Evolutionary conservation across 2,797 vertebrate species (phyloP), one percentile per base, ranked within the genome.

Genomic region (Cephalopachus bancanus): DNA sequence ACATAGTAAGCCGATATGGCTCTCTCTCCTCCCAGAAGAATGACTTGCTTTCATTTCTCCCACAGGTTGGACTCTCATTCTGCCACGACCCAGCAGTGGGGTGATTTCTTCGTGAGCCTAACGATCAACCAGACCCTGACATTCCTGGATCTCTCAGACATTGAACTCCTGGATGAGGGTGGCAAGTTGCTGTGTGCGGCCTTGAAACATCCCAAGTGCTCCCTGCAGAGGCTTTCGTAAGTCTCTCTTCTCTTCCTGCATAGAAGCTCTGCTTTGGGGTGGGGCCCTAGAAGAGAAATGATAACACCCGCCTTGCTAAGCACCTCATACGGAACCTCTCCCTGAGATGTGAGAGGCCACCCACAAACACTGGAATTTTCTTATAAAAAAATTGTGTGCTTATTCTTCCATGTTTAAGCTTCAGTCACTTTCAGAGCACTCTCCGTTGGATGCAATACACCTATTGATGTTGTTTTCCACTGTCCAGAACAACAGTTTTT

Each of bases 141-240:
- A 0, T 49, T 24, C 74, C 80, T 92, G 60, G 88, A 80, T 26
- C 75, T 96, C 53, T 17, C 75, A 0, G 33, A 53, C 87, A 86
- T 1, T 0, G 3, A 75, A 33, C 75, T 96, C 44, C 44, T 10
- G 26, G 88, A 95, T 7, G 22, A 51, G 30, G 90, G 80, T 0
- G 14, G 6, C 49, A 51, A 7, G 22, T 0, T 89, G 44, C 80
- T 97, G 65, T 95, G 81, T 15, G 0, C 0, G 1, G n/a, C 60
- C 1, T 33, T 95, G 88, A 89, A 2, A 16, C 75, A 92, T 28
- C 84, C 94, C 0, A 33, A 1, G 3, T 84, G 76, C 10, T 2
- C 19, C 5, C 65, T 96, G 22, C 84, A 79, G 90, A 79, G 19
- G n/a, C 5, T 96, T 65, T 95, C 80, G 83, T 96, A 55, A 96